phyloP scores from a whole-genome alignment of 2,888 invertebrate genomes.

The Caenorhabditis angaria region DNA sequence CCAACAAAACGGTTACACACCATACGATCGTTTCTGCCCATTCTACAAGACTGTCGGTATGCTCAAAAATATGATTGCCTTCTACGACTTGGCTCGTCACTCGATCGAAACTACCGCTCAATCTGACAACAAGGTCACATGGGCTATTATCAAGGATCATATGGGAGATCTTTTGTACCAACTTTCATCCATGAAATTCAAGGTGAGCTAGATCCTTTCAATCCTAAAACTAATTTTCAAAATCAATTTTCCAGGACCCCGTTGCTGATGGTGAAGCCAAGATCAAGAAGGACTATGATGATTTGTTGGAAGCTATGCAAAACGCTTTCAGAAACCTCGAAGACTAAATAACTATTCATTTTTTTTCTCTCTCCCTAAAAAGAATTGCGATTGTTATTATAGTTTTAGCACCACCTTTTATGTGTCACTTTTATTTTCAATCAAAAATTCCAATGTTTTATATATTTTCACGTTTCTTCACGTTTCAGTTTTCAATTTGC shows the following conservation, averaged over 20 bases:
- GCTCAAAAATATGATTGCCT: conserved; percentile 95
- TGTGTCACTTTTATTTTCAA: conserved; percentile 8
- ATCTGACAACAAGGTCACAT: conserved; percentile 89
- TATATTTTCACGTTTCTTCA: not conserved
- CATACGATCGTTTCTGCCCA: conserved; percentile 85
- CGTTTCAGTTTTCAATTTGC: conserved; percentile 4
- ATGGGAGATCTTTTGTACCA: conserved; percentile 96
- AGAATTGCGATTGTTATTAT: not conserved
- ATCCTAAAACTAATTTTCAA: not conserved
- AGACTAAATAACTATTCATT: conserved; percentile 21
- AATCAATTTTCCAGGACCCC: conserved; percentile 75
- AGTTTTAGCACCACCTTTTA: conserved; percentile 16
- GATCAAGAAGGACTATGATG: conserved; percentile 95
- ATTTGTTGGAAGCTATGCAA: conserved; percentile 94
- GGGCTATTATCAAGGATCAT: conserved; percentile 90
- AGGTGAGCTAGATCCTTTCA: conserved; percentile 72
- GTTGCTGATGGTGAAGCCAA: conserved; percentile 93
- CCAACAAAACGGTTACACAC: conserved; percentile 91
- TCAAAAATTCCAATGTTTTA: not conserved
- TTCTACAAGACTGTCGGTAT: conserved; percentile 99
- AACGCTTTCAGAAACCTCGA: conserved; percentile 86
- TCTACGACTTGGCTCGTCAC: conserved; percentile 97
- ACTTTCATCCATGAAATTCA: conserved; percentile 98
- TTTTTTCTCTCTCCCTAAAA: not conserved
- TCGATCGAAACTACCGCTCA: conserved; percentile 97